phyloP scores from a whole-genome alignment of 2,113 vertebrate genomes.

The Fulmarus glacialis region DNA sequence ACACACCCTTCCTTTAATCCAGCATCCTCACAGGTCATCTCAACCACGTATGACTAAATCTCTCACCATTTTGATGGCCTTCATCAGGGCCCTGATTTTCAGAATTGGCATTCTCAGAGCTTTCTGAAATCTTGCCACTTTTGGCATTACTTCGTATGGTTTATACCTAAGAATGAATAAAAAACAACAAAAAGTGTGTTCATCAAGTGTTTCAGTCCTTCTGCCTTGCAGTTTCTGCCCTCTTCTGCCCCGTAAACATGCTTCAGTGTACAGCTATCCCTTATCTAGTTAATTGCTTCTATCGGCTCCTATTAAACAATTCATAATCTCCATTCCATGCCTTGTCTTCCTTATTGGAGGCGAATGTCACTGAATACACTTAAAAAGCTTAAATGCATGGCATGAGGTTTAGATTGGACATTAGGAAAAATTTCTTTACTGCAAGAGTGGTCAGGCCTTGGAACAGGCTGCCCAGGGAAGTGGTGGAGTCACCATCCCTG shows the following conservation, averaged over 20 bases:
- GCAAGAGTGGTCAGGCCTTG: too few relatives aligned
- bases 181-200: neutral
- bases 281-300: neutral
- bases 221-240: neutral
- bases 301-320: neutral
- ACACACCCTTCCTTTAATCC: neutral
- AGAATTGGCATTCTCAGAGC: fast-evolving
- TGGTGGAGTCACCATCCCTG: too few relatives aligned
- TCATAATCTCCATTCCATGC: neutral
- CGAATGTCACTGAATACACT: neutral
- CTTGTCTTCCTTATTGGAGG: neutral
- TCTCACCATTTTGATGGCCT: neutral
- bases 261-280: neutral
- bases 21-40: neutral
- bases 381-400: neutral
- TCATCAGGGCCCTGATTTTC: neutral
- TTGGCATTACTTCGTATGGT: neutral
- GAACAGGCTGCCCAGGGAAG: too few relatives aligned
- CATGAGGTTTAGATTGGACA: too few relatives aligned
- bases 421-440: too few relatives aligned
- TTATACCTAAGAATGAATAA: neutral
- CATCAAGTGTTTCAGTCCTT: neutral
- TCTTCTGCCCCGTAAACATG: neutral
- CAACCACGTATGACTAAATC: neutral
- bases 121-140: neutral